These are phyloP conservation scores for Carassius gibelio DNA, from an alignment of 2,113 vertebrate genomes.

Conservation along the genomic window DNA sequence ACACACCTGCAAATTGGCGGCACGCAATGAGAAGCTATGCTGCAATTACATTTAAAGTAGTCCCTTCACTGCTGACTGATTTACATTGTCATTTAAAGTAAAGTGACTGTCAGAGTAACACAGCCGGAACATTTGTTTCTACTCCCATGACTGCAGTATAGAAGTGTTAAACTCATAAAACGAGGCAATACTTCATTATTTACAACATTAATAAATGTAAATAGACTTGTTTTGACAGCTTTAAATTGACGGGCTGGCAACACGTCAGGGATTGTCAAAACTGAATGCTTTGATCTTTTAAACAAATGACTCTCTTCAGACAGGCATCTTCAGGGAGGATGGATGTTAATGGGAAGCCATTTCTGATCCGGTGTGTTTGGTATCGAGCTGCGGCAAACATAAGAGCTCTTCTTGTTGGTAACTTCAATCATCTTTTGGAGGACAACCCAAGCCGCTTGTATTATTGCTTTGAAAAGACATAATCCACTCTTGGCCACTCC, in stretches of 20 bases:
- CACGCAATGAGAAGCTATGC: neutral
- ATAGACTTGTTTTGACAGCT: slow-evolving; percentile 59
- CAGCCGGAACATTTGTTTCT: slow-evolving; percentile 40
- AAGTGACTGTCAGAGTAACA: slow-evolving; percentile 27
- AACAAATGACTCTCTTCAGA: slow-evolving; percentile 11
- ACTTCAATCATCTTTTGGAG: slow-evolving; percentile 11
- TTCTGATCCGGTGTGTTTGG: neutral
- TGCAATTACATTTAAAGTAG: slow-evolving; percentile 28
- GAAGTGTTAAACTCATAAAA: slow-evolving; percentile 45
- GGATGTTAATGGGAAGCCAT: slow-evolving; percentile 7
- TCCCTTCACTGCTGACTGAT: slow-evolving; percentile 1
- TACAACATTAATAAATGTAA: slow-evolving; percentile 56
- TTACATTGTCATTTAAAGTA: slow-evolving; percentile 52
- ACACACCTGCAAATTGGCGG: neutral
- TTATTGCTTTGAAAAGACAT: slow-evolving; percentile 32
- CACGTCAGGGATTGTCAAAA: neutral
- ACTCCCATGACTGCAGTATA: slow-evolving; percentile 46
- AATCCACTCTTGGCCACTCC: slow-evolving; percentile 54
- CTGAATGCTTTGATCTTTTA: neutral
- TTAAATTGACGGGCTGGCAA: slow-evolving; percentile 30
- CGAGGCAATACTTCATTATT: slow-evolving; percentile 53
- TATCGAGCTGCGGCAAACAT: slow-evolving; percentile 6
- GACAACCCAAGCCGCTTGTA: slow-evolving; percentile 15
- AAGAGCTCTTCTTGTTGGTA: neutral
- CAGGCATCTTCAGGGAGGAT: slow-evolving; percentile 2